Evolutionary conservation across 2,797 vertebrate genomes (phyloP).

Genomic region (Pelodytes ibericus): DNA sequence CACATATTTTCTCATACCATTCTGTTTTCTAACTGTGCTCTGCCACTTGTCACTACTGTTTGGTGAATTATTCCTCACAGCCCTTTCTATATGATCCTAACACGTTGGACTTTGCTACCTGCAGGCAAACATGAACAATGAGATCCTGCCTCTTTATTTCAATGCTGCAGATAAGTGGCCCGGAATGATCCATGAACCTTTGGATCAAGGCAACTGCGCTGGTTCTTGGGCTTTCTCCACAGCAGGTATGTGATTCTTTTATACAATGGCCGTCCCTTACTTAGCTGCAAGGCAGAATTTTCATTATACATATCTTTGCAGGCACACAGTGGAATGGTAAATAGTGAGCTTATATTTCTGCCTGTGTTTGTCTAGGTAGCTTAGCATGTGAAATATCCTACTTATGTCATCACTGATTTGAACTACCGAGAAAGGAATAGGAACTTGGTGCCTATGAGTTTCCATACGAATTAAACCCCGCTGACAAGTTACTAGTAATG

Average conservation of each 20-base stretch:
- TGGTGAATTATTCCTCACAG: no score
- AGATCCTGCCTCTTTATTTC: slow-evolving; percentile 80
- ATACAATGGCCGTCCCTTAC: not conserved
- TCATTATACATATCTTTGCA: no score
- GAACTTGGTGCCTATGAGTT: not conserved
- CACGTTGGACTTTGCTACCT: not conserved
- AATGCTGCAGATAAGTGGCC: slow-evolving; percentile 89
- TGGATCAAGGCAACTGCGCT: slow-evolving; percentile 96
- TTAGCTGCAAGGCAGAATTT: no score
- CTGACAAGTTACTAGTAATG: not conserved
- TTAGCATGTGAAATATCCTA: not conserved
- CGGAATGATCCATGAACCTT: slow-evolving; percentile 89
- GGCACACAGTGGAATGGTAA: no score
- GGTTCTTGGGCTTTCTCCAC: slow-evolving; percentile 98
- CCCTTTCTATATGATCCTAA: not conserved
- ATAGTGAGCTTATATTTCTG: no score
- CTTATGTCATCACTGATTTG: not conserved
- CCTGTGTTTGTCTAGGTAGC: no score
- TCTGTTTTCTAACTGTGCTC: no score
- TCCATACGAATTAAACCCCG: not conserved
- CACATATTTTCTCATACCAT: no score
- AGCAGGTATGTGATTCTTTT: slow-evolving; percentile 73
- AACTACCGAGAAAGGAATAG: not conserved
- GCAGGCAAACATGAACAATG: slow-evolving; percentile 85
- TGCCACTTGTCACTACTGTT: no score